These are phyloP conservation scores for Hyppa rectilinea DNA, from an alignment of 2,888 invertebrate species.

Conservation along the genomic window DNA sequence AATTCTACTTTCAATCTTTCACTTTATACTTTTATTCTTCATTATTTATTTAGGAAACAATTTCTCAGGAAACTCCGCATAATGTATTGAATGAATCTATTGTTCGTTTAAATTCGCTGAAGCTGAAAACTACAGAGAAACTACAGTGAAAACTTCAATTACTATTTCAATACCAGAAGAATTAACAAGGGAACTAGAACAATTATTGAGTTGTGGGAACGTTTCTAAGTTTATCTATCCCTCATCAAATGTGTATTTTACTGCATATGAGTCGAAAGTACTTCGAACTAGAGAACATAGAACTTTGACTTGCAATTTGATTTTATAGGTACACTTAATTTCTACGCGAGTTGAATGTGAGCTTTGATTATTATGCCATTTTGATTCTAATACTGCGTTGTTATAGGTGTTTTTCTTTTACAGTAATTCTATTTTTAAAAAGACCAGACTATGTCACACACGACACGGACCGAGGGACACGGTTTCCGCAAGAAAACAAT, in stretches of 20 bases:
- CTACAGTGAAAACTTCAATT: slow-evolving; percentile 32
- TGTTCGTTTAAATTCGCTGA: slow-evolving; percentile 9
- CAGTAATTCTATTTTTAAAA: not conserved
- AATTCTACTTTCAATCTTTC: slow-evolving; percentile 41
- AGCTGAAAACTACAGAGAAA: slow-evolving; percentile 19
- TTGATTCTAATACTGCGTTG: not conserved
- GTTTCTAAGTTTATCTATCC: slow-evolving; percentile 27
- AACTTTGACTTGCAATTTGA: slow-evolving; percentile 18
- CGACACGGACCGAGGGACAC: no score
- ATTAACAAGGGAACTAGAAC: slow-evolving; percentile 30
- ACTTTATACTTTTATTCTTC: slow-evolving; percentile 12
- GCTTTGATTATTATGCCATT: not conserved
- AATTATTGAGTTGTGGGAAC: slow-evolving; percentile 37
- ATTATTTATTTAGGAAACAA: slow-evolving; percentile 24
- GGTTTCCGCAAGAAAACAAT: no score
- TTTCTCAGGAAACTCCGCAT: slow-evolving; percentile 16
- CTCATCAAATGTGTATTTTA: slow-evolving; percentile 32
- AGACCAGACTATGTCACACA: no score
- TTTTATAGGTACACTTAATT: not conserved
- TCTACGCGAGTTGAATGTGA: not conserved
- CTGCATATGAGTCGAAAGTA: slow-evolving; percentile 12
- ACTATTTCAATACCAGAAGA: slow-evolving; percentile 35
- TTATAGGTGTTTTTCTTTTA: not conserved
- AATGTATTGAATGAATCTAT: not conserved
- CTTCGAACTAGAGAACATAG: not conserved